Conservation (phyloP, 1,140 invertebrate genomes). For the Drosophila carrolli region DNA sequence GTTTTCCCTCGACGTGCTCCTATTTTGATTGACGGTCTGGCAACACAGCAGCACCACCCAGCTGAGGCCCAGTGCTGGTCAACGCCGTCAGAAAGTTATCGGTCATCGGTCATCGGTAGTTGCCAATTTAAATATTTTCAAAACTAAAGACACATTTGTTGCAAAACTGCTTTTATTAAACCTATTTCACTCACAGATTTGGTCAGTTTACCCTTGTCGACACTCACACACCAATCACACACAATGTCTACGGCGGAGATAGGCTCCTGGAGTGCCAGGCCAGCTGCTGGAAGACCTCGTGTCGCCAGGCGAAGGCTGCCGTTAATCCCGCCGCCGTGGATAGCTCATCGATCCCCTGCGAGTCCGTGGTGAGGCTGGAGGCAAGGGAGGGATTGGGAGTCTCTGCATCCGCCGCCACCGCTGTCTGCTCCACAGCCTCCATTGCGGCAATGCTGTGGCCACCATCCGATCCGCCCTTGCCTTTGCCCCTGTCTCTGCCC, state of each 20-base stretch:
- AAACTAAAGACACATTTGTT: background rate
- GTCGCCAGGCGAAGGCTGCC: background rate
- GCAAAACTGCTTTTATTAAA: background rate
- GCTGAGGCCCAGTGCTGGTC: background rate
- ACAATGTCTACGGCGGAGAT: background rate
- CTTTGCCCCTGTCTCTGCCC: no score
- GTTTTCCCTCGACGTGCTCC: slow-evolving; percentile 1
- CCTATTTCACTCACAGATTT: background rate
- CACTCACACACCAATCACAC: no score
- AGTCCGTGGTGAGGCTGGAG: background rate
- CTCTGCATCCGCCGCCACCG: background rate
- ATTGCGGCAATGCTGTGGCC: background rate
- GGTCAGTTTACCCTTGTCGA: no score
- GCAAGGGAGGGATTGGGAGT: background rate
- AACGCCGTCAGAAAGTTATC: background rate
- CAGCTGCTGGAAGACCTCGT: background rate
- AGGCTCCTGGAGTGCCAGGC: background rate
- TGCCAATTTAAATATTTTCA: no score
- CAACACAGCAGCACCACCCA: background rate
- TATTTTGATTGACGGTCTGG: background rate
- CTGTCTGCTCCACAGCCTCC: background rate
- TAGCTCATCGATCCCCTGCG: background rate
- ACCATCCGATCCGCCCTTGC: no score
- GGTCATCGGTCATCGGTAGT: background rate
- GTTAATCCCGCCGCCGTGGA: background rate